A percentile compares a stretch with the other conserved stretches of the same genome.
Conservation (phyloP, 2,888 invertebrate genomes). For the Capitulum mitella region DNA sequence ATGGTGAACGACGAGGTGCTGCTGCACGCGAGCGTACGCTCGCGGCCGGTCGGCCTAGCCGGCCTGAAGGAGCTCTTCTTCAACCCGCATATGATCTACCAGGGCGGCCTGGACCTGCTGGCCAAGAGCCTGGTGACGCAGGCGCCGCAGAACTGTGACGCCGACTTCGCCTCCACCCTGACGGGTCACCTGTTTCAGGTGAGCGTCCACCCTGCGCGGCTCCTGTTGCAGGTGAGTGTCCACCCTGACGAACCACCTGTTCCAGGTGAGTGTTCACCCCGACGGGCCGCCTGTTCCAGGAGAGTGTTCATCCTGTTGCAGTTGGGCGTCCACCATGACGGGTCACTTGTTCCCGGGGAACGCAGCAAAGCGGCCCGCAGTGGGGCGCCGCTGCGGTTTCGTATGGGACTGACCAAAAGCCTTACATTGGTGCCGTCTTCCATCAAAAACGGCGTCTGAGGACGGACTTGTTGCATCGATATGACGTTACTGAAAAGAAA, state of each 20-base stretch:
- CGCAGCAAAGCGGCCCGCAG: too few species aligned
- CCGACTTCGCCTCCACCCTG: slow-evolving; percentile 19
- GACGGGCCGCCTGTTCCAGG: slow-evolving; percentile 32
- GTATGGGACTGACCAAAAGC: too few species aligned
- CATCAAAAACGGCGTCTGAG: too few species aligned
- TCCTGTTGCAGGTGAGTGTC: slow-evolving; percentile 31
- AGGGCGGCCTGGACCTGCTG: background rate
- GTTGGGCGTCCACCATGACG: too few species aligned
- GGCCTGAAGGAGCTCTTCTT: background rate
- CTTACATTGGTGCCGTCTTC: too few species aligned
- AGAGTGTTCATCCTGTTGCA: too few species aligned
- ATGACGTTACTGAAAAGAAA: too few species aligned
- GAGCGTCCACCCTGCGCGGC: too few species aligned
- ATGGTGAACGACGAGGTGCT: slow-evolving; percentile 22
- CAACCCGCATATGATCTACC: background rate
- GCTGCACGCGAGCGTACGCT: slow-evolving; percentile 2
- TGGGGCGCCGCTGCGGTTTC: too few species aligned
- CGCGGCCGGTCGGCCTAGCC: background rate
- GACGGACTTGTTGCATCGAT: too few species aligned
- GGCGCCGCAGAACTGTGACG: background rate
- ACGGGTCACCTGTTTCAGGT: slow-evolving; percentile 32
- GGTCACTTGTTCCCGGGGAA: slow-evolving; percentile 31
- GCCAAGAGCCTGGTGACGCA: background rate
- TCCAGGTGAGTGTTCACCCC: too few species aligned
- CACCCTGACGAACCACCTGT: too few species aligned